A percentile compares a stretch with the other conserved stretches of the same genome.
These are phyloP conservation scores for Calcarius ornatus DNA, from an alignment of 2,113 vertebrate genomes.

Conservation along the genomic window DNA sequence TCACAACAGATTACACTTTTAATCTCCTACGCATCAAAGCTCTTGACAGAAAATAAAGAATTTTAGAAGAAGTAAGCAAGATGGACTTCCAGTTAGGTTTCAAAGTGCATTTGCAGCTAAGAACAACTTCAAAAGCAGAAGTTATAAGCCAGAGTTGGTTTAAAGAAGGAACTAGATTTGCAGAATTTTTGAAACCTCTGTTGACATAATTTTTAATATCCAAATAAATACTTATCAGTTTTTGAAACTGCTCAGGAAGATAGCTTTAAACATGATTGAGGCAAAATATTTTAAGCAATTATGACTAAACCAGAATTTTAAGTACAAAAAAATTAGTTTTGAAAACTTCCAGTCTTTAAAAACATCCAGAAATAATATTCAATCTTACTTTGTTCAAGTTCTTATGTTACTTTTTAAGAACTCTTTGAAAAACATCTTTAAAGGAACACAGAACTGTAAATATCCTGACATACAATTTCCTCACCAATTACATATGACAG, in stretches of 20 bases:
- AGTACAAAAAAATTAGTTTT: background rate
- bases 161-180: background rate
- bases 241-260: background rate
- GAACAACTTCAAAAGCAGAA: background rate
- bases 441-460: background rate
- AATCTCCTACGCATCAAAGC: background rate
- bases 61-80: background rate
- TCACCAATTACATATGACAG: background rate
- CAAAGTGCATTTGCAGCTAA: background rate
- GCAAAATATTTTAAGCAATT: background rate
- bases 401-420: background rate
- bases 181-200: background rate
- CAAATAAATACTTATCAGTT: background rate
- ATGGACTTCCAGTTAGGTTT: background rate
- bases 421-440: background rate
- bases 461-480: background rate
- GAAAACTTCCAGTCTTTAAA: background rate
- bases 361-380: background rate
- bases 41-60: background rate
- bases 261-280: background rate
- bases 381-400: background rate
- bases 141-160: background rate
- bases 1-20: background rate
- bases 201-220: background rate
- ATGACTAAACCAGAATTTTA: background rate